Conservation (phyloP, 2,888 invertebrate species). For the Eledona agricola region DNA sequence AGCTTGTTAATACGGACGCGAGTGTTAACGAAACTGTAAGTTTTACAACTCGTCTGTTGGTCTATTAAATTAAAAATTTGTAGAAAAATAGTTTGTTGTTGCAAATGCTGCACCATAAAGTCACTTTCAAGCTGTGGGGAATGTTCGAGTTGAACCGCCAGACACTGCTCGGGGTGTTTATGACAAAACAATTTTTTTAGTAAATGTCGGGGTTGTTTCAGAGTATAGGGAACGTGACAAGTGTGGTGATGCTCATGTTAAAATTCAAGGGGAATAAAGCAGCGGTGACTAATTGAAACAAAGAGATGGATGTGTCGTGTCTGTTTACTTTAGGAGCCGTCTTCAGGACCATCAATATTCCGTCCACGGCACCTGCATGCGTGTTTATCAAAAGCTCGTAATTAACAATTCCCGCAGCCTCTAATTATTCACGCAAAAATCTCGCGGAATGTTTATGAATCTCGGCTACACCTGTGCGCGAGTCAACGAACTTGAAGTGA, state of each 20-base stretch:
- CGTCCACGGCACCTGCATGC: constrained; percentile 29
- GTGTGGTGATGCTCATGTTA: constrained; percentile 1
- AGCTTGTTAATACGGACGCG: too few relatives aligned
- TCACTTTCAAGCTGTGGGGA: constrained; percentile 8
- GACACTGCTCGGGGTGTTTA: constrained; percentile 3
- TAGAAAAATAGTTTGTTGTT: constrained; percentile 4
- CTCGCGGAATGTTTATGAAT: too few relatives aligned
- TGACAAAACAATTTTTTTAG: neutral
- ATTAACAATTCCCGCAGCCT: constrained; percentile 17
- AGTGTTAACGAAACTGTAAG: too few relatives aligned
- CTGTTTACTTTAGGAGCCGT: constrained; percentile 38
- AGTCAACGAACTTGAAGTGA: constrained; percentile 17
- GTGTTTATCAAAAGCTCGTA: constrained; percentile 25
- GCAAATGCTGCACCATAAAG: constrained; percentile 13
- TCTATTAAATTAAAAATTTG: constrained; percentile 1
- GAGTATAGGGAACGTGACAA: constrained; percentile 7
- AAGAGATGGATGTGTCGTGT: too few relatives aligned
- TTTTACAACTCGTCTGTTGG: neutral
- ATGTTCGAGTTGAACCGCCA: constrained; percentile 9
- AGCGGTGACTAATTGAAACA: too few relatives aligned
- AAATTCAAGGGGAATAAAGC: neutral
- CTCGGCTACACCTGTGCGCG: too few relatives aligned
- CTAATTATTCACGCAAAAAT: constrained; percentile 16
- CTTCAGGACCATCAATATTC: constrained; percentile 37
- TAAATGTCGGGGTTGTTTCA: constrained; percentile 5